Base-by-base conservation (phyloP, 2,113 vertebrate species). In the Ptychochromis oligacanthus region DNA sequence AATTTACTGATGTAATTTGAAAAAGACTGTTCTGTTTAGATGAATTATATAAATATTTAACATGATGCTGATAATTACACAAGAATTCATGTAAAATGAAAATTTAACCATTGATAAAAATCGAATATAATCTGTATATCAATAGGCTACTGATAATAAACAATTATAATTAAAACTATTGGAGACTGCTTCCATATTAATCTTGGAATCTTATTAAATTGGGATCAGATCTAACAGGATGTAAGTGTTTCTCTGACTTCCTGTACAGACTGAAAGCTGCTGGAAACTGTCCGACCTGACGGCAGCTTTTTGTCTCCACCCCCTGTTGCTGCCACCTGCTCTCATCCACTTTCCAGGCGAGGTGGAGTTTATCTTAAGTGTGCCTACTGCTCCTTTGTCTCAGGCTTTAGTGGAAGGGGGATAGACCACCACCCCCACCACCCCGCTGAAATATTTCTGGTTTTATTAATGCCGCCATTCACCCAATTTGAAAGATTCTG, bases 251-350 rank as follows among this genome's bases (percentile, higher is more conserved):
- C 46, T 34, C 12, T n/a, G 43, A 34, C 46, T 72, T 72, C 43
- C 26, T 54, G 46, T 54, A 9, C 26, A 54, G 52, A 72, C 46
- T 20, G 52, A 72, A 72, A 72, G 46, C 4, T 54, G 46, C 52
- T 72, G 67, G 4, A 72, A 54, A 52, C 67, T 13, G 46, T 54
- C 67, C 1, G 0, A 54, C 67, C n/a, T 72, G 20, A 72, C 65
- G 52, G 65, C 65, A 72, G 65, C 65, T 31, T 43, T 72, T 72
- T 72, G 67, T 72, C 67, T 72, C 67, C 46, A 31, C 46, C 26
- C 11, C 46, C 43, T 72, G 18, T 72, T 54, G 67, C 11, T 72
- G 46, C 46, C 67, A 72, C 46, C 67, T 72, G 67, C 46, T 72
- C 67, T 54, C 11, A 52, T 52, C 67, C 46, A 72, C 67, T 54